Percentiles rank a stretch among this genome's conserved stretches.
These are phyloP conservation scores for Axis porcinus DNA, from an alignment of 2,113 vertebrate genomes.

Conservation along the genomic window DNA sequence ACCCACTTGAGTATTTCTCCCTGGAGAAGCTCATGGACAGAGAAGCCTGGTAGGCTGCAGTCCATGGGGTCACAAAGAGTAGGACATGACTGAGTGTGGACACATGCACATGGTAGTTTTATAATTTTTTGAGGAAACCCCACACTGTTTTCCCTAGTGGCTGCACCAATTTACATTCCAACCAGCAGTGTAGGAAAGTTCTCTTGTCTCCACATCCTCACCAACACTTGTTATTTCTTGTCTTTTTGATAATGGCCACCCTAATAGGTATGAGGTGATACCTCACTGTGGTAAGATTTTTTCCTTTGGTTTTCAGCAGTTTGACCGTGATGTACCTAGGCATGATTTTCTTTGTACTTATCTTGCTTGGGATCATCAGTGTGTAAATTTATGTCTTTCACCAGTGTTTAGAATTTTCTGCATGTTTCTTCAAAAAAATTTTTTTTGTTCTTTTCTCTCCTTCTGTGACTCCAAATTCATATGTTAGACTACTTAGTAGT, in stretches of 20 bases:
- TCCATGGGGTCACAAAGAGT: neutral
- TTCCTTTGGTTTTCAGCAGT: neutral
- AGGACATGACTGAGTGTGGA: neutral
- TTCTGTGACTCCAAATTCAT: neutral
- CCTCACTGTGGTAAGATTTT: neutral
- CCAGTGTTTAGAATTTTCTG: neutral
- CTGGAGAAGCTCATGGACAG: neutral
- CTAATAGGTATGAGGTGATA: neutral
- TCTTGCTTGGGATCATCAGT: neutral
- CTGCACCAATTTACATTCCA: neutral
- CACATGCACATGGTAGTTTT: neutral
- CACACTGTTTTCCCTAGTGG: neutral
- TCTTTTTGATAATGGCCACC: neutral
- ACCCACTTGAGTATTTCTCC: neutral
- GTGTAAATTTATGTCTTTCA: neutral
- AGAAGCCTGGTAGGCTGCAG: neutral
- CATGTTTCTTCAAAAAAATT: neutral
- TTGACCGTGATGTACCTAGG: neutral
- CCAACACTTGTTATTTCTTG: neutral
- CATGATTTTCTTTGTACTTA: neutral
- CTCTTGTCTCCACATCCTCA: neutral
- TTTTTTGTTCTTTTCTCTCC: neutral
- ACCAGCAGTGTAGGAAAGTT: neutral
- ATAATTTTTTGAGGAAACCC: neutral
- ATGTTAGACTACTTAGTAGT: neutral